Evolutionary conservation across 2,888 invertebrate genomes (phyloP).

Genomic region (Ptilodon capucinus): DNA sequence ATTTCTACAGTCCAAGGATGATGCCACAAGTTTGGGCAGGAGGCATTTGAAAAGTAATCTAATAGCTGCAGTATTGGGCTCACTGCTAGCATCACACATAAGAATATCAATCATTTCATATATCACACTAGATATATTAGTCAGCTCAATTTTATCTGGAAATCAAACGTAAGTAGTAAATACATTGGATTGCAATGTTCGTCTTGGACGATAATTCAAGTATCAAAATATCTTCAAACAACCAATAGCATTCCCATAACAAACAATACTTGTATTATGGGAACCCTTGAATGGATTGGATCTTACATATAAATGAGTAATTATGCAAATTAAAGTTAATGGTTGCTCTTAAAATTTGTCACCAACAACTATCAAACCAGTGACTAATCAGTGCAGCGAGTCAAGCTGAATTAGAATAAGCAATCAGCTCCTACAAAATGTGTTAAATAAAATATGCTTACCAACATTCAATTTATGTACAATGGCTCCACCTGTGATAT

Average conservation of each 20-base stretch:
- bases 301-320: too few relatives aligned
- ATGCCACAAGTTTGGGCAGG: constrained; percentile 63
- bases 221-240: too few relatives aligned
- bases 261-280: too few relatives aligned
- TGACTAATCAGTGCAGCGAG: too few relatives aligned
- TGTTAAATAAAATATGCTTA: too few relatives aligned
- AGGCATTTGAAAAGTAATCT: constrained; percentile 66
- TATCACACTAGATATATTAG: constrained; percentile 52
- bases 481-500: constrained; percentile 66
- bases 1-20: constrained; percentile 55
- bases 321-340: too few relatives aligned
- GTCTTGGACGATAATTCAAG: neutral
- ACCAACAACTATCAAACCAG: too few relatives aligned
- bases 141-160: constrained; percentile 65
- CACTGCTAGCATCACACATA: constrained; percentile 42
- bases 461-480: constrained; percentile 66
- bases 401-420: too few relatives aligned
- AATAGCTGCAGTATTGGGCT: constrained; percentile 53
- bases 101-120: constrained; percentile 67
- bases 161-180: constrained; percentile 8
- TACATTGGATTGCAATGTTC: neutral
- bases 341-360: too few relatives aligned
- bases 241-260: too few relatives aligned
- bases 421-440: too few relatives aligned
- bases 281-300: too few relatives aligned